phyloP scores from a whole-genome alignment of 92 coral and sea anemone genomes.

The Porites cylindrica region DNA sequence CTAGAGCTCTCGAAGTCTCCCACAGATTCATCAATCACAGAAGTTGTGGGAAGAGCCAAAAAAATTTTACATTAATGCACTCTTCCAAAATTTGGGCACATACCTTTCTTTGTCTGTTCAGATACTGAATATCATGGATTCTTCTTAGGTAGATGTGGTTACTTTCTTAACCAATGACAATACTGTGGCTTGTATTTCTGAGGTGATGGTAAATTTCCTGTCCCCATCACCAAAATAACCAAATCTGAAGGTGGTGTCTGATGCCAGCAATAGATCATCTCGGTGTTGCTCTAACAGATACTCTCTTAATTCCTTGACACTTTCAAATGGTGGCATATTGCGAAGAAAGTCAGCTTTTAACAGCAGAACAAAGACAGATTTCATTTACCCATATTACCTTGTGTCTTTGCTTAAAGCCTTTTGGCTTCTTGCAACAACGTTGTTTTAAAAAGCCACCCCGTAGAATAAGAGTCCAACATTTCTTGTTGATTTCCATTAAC shows the following conservation, averaged over 20 bases:
- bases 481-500: too few species aligned
- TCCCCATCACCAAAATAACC: slow-evolving; percentile 52
- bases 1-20: neutral
- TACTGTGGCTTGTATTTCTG: slow-evolving; percentile 43
- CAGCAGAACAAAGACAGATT: too few species aligned
- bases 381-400: too few species aligned
- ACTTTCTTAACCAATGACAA: slow-evolving; percentile 48
- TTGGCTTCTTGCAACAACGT: too few species aligned
- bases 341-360: too few species aligned
- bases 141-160: neutral
- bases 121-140: neutral
- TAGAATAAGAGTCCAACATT: too few species aligned
- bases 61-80: too few species aligned
- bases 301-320: slow-evolving; percentile 19
- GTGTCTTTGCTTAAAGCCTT: too few species aligned
- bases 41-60: too few species aligned
- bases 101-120: slow-evolving; percentile 12
- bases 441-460: too few species aligned
- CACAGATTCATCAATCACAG: neutral
- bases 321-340: slow-evolving; percentile 21
- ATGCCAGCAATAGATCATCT: slow-evolving; percentile 29
- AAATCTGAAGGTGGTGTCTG: slow-evolving; percentile 20
- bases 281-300: slow-evolving; percentile 31
- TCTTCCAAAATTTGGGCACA: too few species aligned
- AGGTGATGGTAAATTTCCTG: slow-evolving; percentile 31